Percentiles rank a stretch among this genome's conserved stretches.
These are phyloP conservation scores for Forpus xanthops DNA, from an alignment of 2,797 vertebrate genomes.

Conservation along the genomic window DNA sequence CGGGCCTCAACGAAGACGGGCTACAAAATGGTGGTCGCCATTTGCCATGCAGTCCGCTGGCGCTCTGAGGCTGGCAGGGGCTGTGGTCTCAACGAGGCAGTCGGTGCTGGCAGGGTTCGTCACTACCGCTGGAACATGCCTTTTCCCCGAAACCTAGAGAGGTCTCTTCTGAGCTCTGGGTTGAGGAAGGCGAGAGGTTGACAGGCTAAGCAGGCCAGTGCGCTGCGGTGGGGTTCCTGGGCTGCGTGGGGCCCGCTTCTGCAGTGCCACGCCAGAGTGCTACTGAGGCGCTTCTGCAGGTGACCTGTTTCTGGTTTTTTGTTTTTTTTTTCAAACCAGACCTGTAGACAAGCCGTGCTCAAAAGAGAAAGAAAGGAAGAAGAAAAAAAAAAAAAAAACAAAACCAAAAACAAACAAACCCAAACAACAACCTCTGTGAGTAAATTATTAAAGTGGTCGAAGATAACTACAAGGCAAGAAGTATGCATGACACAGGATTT, in stretches of 20 bases:
- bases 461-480: neutral
- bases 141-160: no score
- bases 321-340: neutral
- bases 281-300: neutral
- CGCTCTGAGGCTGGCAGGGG: neutral
- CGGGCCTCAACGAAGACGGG: neutral
- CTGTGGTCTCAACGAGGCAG: no score
- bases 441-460: neutral
- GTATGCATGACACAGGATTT: neutral
- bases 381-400: neutral
- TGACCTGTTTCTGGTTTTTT: fast-evolving
- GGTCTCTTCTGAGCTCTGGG: neutral
- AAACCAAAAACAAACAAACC: neutral
- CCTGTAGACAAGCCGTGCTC: neutral
- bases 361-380: neutral
- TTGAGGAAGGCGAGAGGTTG: neutral
- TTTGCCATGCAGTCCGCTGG: neutral
- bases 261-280: fast-evolving
- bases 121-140: no score
- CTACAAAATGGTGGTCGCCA: neutral
- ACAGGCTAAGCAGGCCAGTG: no score
- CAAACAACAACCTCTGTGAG: neutral
- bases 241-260: neutral
- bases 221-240: neutral
- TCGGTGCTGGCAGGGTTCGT: neutral